Base-by-base conservation (phyloP, 2,888 invertebrate species). In the Drosophila prostipennis region DNA sequence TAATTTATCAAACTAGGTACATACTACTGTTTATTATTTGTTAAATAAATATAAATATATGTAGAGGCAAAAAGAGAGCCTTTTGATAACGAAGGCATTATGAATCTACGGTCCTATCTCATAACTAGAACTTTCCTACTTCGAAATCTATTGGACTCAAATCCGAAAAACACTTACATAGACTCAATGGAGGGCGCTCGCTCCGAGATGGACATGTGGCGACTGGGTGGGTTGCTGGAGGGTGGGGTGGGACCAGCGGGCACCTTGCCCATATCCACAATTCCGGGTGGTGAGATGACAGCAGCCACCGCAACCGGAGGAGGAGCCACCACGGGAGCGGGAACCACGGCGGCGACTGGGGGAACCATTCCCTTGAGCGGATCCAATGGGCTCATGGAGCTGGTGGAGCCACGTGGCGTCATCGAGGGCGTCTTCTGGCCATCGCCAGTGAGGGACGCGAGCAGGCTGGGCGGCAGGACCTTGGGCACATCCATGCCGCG, bases 401-500 rank as follows among this genome's bases (percentile, higher is more conserved):
- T 91, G 46, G 89, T 80, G 3, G 87, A 80, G 5, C 90, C 89
- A 26, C 92, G 91, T 45, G 91, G 92, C 49, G 91, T 91, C 78
- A 91, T 74, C 11, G 80, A 89, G 37, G 91, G 92, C 51, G 89
- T 91, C 32, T 83, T 90, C 93, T 94, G 72, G 6, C 56, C 70
- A 37, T 68, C 65, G 26, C 74, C 85, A 37, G 58, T 55, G 8
- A 96, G 91, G 0, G 96, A 96, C 6, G 94, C 93, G 11, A 96
- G 89, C 7, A 97, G 89, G 8, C 95, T 93, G 4, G 96, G 95
- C 14, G 99, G 99, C 78, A 99, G 93, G 2, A 93, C 93, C 90
- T 96, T 96, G 0, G 99, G 99, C 56, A 99, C 94, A 90, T 98
- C 98, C 87, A 96, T 95, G 4, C 98, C 98, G 58, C 98, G 95